phyloP scores from a whole-genome alignment of 2,113 vertebrate species.

The Holacanthus passer region DNA sequence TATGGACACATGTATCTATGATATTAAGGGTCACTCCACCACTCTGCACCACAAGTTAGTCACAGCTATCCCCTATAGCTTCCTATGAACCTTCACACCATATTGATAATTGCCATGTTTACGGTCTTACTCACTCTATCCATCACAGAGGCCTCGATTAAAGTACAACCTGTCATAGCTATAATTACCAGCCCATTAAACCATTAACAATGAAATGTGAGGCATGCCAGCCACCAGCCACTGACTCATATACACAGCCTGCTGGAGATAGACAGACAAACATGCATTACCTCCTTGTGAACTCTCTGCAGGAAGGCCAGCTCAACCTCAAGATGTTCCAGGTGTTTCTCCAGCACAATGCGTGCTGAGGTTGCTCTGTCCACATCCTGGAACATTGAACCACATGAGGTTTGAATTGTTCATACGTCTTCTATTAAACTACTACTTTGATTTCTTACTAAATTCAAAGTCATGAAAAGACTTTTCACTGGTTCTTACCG shows the following conservation, averaged over 20 bases:
- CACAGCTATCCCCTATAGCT: not conserved
- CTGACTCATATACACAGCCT: not conserved
- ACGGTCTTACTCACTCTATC: constrained; percentile 14
- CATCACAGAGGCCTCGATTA: not conserved
- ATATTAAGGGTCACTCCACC: not conserved
- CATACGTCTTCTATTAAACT: not conserved
- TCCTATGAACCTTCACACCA: constrained; percentile 34
- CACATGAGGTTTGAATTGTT: not conserved
- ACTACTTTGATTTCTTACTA: too few relatives aligned
- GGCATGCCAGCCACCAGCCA: not conserved
- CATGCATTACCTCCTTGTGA: constrained; percentile 82
- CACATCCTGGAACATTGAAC: constrained; percentile 69
- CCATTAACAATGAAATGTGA: constrained; percentile 27
- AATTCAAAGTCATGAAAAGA: not conserved
- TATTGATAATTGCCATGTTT: constrained; percentile 28
- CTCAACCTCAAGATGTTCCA: constrained; percentile 81
- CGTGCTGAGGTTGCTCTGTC: constrained; percentile 74
- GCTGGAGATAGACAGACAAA: not conserved
- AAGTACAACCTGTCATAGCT: constrained; percentile 13
- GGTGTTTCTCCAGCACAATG: constrained; percentile 80
- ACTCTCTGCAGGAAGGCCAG: constrained; percentile 82
- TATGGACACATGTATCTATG: not conserved
- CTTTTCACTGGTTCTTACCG: constrained; percentile 65
- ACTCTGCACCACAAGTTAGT: not conserved
- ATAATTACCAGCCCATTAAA: constrained; percentile 44